phyloP scores from a whole-genome alignment of 2,888 invertebrate genomes.

The Sarcophaga carnaria region DNA sequence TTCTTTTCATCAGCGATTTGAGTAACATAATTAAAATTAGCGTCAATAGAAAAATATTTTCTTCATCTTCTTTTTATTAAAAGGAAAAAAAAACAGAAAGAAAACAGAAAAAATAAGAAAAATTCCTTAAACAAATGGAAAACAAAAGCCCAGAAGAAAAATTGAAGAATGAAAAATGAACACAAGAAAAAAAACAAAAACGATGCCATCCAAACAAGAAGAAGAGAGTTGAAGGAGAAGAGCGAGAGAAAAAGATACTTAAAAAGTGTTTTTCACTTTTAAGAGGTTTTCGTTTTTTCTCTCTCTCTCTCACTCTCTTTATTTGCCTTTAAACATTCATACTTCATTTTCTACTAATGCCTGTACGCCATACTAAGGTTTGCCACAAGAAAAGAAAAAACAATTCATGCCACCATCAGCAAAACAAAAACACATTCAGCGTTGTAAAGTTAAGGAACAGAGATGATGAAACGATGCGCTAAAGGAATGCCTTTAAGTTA shows the following conservation, averaged over 20 bases:
- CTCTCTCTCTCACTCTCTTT: neutral
- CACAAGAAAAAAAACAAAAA: neutral
- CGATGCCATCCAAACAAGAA: neutral
- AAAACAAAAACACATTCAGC: neutral
- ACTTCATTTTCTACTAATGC: neutral
- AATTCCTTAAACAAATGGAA: neutral
- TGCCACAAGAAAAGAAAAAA: conserved; percentile 12
- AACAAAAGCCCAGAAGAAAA: conserved; percentile 32
- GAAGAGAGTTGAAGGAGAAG: conserved; percentile 3
- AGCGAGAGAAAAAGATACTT: conserved; percentile 35
- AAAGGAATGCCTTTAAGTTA: conserved; percentile 48
- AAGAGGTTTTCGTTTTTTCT: neutral
- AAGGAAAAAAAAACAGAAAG: neutral
- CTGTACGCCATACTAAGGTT: conserved; percentile 33
- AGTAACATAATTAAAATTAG: conserved; percentile 62
- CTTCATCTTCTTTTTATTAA: conserved; percentile 1
- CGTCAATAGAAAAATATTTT: conserved; percentile 52
- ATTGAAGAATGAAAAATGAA: neutral
- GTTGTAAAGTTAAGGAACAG: neutral
- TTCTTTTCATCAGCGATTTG: conserved; percentile 54
- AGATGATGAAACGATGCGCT: conserved; percentile 5
- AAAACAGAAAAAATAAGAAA: conserved; percentile 21
- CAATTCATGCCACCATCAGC: neutral
- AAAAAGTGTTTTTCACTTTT: conserved; percentile 39
- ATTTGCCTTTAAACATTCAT: neutral